Conservation (phyloP, 2,113 vertebrate species). For the Ahaetulla prasina region DNA sequence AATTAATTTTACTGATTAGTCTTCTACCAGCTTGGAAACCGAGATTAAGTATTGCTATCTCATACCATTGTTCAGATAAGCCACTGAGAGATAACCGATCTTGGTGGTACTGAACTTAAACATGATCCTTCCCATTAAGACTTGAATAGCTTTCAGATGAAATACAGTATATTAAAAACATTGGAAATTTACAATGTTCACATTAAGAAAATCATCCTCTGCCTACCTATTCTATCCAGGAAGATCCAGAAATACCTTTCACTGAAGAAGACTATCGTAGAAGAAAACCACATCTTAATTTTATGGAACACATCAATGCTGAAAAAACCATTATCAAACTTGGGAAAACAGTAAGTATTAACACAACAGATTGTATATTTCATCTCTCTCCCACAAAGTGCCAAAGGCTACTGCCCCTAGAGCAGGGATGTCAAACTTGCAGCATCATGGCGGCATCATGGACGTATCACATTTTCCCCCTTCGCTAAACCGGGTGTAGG, state of each 20-base stretch:
- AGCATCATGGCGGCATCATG: too few relatives aligned
- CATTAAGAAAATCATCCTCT: not conserved
- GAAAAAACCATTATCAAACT: conserved; percentile 84
- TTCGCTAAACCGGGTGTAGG: too few relatives aligned
- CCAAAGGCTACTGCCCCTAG: not conserved
- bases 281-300: conserved; percentile 82
- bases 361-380: not conserved
- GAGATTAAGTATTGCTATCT: not conserved
- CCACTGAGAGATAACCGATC: not conserved
- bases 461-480: too few relatives aligned
- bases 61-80: not conserved
- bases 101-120: not conserved
- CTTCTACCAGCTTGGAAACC: not conserved
- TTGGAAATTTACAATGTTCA: not conserved
- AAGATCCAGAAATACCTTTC: conserved; percentile 75
- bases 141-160: not conserved
- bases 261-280: conserved; percentile 82
- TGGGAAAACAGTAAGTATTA: conserved; percentile 81
- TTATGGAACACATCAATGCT: conserved; percentile 75
- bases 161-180: not conserved
- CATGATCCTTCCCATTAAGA: not conserved
- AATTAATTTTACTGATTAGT: not conserved
- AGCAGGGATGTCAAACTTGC: too few relatives aligned
- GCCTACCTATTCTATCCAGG: conserved; percentile 58
- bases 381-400: not conserved